Evolutionary conservation across 2,888 invertebrate genomes (phyloP), one percentile per base, ranked within the genome.

Genomic region (Aleiodes testaceus): DNA sequence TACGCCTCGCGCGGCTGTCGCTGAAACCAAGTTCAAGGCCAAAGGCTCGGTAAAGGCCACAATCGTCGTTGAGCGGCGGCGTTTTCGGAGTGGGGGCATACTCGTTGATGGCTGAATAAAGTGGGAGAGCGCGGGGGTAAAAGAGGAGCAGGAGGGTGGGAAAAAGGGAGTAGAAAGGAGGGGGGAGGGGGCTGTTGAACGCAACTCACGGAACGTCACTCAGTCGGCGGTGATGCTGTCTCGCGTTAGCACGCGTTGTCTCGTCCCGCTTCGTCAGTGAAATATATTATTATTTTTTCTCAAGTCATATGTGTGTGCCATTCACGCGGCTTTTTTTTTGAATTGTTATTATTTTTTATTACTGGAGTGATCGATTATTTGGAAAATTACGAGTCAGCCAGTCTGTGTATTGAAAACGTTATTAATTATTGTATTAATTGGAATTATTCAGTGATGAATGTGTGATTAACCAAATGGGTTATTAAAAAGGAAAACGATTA

Each of bases 171-270:
- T 77, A 75, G 45, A 63, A 63, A 63, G 85, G 84, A 87, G 88
- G 84, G 87, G 84, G 82, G 89, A 84, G 89, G 90, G 90, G 90
- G 90, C 90, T 90, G 90, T 90, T 90, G 85, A 88, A 87, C 90
- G 89, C 87, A 89, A 89, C 89, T 89, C 89, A 90, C 89, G 90
- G 86, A 82, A 85, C 86, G 86, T 86, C 86, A 87, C 84, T 84
- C 86, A 87, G 87, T 87, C 84, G 85, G 86, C 87, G 85, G 85
- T 86, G 85, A 87, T 85, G 86, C 86, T 87, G 86, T 86, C 85
- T 86, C 83, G 85, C 83, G 87, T 78, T 75, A 82, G 78, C 84
- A 87, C 86, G 87, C 81, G 82, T 82, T 78, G 45, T 79, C 74
- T 74, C 79, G 81, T 80, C 79, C 81, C 80, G 82, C 81, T 78